phyloP scores from a whole-genome alignment of 2,888 invertebrate species.

The Phragmatobia fuliginosa region DNA sequence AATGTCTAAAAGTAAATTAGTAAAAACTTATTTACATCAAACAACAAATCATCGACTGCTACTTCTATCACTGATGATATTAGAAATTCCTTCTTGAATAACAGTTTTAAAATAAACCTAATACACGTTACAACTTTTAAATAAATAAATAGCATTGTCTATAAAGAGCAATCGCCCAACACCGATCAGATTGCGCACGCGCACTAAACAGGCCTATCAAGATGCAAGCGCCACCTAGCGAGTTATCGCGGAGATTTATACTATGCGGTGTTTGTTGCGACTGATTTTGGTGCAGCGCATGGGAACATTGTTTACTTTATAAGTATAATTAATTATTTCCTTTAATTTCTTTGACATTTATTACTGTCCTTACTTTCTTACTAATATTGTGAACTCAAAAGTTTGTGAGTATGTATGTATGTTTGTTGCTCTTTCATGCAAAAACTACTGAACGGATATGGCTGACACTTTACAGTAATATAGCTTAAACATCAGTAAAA shows the following conservation, averaged over 20 bases:
- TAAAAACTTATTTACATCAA: no score
- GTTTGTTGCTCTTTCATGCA: no score
- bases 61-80: background rate
- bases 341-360: background rate
- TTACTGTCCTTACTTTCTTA: no score
- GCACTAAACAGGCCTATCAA: constrained; percentile 62
- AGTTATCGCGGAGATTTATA: constrained; percentile 73
- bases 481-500: no score
- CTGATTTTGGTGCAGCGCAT: constrained; percentile 56
- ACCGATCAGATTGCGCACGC: constrained; percentile 56
- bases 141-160: constrained; percentile 26
- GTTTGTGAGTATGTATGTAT: no score
- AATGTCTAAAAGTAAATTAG: no score
- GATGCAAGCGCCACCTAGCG: constrained; percentile 69
- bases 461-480: no score
- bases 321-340: no score
- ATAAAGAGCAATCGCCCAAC: constrained; percentile 60
- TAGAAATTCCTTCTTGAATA: background rate
- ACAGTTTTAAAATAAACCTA: background rate
- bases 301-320: background rate
- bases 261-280: constrained; percentile 50
- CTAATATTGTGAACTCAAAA: no score
- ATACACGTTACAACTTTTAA: constrained; percentile 8
- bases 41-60: background rate
- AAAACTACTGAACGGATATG: no score